Base-by-base conservation (phyloP, 2,113 vertebrate species). In the Calypte anna region DNA sequence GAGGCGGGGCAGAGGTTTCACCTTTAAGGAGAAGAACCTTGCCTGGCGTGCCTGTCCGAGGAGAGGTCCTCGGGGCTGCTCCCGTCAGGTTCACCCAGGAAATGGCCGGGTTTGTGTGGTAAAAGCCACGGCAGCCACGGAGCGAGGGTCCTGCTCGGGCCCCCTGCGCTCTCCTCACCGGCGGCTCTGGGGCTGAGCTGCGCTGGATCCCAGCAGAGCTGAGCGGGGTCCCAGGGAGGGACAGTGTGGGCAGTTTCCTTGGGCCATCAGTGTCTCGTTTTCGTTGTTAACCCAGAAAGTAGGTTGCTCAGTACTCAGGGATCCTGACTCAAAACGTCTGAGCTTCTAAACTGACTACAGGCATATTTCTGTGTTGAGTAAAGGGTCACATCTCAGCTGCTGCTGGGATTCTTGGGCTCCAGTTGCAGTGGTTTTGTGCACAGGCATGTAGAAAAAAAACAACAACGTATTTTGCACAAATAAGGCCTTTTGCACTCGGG, bases 331-430 rank as follows among this genome's bases (percentile, higher is more conserved):
- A 19, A 4, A 73, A 13, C 54, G 58, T 15, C 4, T 14, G 11
- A 30, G 4, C 24, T 80, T 13, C 20, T 73, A 7, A 57, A 21
- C 12, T 25, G 66, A 6, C 33, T 48, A 1, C 33, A 21, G 36
- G 2, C 11, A 1, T 7, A 2, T 18, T 10, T 25, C 27, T 8
- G 9, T 31, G 5, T n/a, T 46, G 40, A 44, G 15, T n/a, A 10
- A 15, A 21, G n/a, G 22, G 51, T 8, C 46, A 2, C 5, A 43
- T 14, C 8, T 22, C 1, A 1, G 16, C 20, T 44, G 0, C 36
- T 36, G 13, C 8, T 31, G 33, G 28, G 57, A 17, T 67, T 67
- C 28, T 31, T 76, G 30, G 44, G 28, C 14, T 84, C 51, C 48
- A 50, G 33, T 58, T 67, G 79, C 61, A 44, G 43, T 16, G 14